Base-by-base conservation (phyloP, 2,113 vertebrate species). In the Ptychochromis oligacanthus region DNA sequence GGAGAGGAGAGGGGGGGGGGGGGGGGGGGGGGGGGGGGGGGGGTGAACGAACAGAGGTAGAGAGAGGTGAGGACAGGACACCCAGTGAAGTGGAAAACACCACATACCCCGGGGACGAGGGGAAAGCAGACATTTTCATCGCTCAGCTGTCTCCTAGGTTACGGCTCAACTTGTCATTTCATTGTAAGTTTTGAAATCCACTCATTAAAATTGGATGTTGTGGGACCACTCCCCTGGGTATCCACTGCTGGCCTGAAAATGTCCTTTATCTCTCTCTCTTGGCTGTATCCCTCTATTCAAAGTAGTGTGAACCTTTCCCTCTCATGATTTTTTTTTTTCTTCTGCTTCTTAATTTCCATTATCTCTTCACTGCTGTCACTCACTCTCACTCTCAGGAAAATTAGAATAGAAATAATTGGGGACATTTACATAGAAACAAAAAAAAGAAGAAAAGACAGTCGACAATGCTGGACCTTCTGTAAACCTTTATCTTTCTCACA, bases 131-230 rank as follows among this genome's bases (percentile, higher is more conserved):
- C 61, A 83, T 75, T 87, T 86, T 79, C 70, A 79, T 75, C 36
- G 3, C 77, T 82, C 79, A 79, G 26, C 77, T 36, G 79, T 89
- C 81, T 87, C 84, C 76, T 40, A 65, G 86, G 86, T 87, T 55
- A 75, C 22, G 38, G 46, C 79, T 90, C 76, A 59, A 85, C 77
- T 78, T 77, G 84, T 87, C 85, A 81, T 80, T 77, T 81, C 61
- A 81, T 62, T 87, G 83, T 59, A 67, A 17, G 58, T 77, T 88
- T 80, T 86, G 46, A 88, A 88, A 91, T 74, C 65, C 18, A 6
- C 80, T 92, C 83, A 86, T 94, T 90, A 92, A 88, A 87, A 60
- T n/a, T 59, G 75, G 76, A 90, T 89, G 88, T 77, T 84, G 58
- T n/a, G 64, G 20, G 60, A 77, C 60, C 57, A 28, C 36, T 88